Conservation (phyloP, 30 jellyfish, hydroid and myxozoan genomes). For the Hydractinia symbiolongicarpus region DNA sequence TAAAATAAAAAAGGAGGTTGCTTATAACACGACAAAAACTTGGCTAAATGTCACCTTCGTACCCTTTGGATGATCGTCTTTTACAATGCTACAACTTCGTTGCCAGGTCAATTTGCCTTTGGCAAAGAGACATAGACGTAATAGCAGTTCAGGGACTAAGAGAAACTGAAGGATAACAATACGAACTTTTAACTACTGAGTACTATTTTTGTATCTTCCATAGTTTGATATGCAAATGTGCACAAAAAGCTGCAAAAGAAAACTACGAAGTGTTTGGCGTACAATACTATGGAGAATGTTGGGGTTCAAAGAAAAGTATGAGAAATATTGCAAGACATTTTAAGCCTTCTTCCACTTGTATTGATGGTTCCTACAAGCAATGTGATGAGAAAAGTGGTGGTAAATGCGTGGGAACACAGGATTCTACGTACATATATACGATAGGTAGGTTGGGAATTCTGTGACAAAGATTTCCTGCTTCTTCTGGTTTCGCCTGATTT, state of each 20-base stretch:
- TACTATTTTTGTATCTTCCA: no score
- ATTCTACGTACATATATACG: background rate
- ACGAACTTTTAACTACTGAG: no score
- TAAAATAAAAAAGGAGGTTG: no score
- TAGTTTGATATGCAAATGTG: constrained; percentile 7
- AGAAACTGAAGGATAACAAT: no score
- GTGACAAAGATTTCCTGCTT: background rate
- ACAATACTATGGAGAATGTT: constrained; percentile 62
- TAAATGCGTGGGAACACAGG: background rate
- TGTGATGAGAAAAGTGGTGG: background rate
- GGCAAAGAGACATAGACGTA: no score
- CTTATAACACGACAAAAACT: no score
- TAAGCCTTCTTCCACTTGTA: background rate
- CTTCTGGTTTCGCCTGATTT: background rate
- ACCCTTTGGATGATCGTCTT: no score
- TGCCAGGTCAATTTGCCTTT: no score
- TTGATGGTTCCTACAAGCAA: background rate
- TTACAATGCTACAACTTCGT: no score
- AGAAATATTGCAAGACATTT: background rate
- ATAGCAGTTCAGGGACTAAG: no score
- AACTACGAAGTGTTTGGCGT: constrained; percentile 31
- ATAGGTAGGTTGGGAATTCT: background rate
- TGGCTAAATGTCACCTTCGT: no score
- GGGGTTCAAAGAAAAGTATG: constrained; percentile 40
- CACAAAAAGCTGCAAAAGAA: background rate